phyloP scores from a whole-genome alignment of 2,888 invertebrate species.

The Chaitophorus viminalis region DNA sequence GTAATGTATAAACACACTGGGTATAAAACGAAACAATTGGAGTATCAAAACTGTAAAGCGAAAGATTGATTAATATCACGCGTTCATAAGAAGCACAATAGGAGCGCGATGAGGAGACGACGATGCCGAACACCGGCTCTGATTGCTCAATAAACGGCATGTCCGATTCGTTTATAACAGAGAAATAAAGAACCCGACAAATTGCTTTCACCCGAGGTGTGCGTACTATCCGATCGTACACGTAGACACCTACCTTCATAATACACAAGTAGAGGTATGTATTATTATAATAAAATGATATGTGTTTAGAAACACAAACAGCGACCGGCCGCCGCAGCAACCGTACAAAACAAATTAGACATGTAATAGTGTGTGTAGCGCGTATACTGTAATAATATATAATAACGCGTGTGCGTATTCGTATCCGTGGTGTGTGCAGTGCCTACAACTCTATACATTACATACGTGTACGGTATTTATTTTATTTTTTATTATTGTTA shows the following conservation, averaged over 20 bases:
- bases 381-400: too few species aligned
- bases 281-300: not conserved
- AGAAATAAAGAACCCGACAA: constrained; percentile 41
- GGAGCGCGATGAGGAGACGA: not conserved
- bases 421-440: too few species aligned
- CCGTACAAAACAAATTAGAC: constrained; percentile 27
- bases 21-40: constrained; percentile 17
- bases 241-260: not conserved
- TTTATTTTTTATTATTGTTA: constrained; percentile 10
- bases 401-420: too few species aligned
- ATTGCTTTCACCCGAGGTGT: constrained; percentile 39
- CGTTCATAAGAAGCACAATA: constrained; percentile 3
- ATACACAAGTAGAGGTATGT: too few species aligned
- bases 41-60: not conserved
- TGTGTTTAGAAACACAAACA: constrained; percentile 44
- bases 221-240: not conserved
- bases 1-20: not conserved
- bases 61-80: constrained; percentile 40
- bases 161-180: constrained; percentile 37
- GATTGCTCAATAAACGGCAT: constrained; percentile 47
- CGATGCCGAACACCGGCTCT: constrained; percentile 8
- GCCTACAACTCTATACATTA: too few species aligned
- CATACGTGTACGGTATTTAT: constrained; percentile 7
- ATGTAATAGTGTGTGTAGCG: not conserved
- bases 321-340: constrained; percentile 9